These are phyloP conservation scores for Aradus depressus DNA, from an alignment of 2,888 invertebrate genomes.

Conservation along the genomic window DNA sequence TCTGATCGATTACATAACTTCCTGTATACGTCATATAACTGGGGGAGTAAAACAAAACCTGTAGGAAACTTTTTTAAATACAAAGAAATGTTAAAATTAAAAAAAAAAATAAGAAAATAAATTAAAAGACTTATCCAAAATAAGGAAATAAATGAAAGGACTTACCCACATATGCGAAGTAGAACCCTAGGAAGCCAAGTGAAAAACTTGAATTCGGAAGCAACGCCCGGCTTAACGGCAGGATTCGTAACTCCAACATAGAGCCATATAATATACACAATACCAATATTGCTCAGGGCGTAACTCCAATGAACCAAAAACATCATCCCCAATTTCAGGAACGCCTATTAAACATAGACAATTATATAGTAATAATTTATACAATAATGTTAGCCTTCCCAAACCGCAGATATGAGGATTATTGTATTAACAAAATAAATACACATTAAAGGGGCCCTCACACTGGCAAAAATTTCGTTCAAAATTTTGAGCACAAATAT, in stretches of 20 bases:
- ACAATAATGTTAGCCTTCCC: background rate
- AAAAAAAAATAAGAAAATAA: constrained; percentile 8
- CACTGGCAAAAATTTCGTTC: no score
- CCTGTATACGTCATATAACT: background rate
- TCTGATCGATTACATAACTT: no score
- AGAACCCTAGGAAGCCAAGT: constrained; percentile 63
- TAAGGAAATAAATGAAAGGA: constrained; percentile 24
- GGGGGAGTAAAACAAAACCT: background rate
- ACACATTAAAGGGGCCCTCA: no score
- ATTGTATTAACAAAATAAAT: no score
- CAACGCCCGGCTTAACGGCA: constrained; percentile 84
- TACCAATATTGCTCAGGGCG: constrained; percentile 69
- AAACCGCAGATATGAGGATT: no score
- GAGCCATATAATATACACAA: constrained; percentile 76
- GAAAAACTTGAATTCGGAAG: constrained; percentile 70
- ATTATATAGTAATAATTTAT: no score
- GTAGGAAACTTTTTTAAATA: background rate
- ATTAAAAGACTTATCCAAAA: no score
- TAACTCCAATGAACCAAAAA: constrained; percentile 89
- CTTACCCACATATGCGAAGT: constrained; percentile 65
- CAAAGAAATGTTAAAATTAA: background rate
- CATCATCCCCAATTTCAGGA: constrained; percentile 78
- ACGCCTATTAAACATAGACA: constrained; percentile 49
- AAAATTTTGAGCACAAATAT: no score
- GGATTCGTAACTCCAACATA: constrained; percentile 94